Percentiles rank a stretch among this genome's conserved stretches.
These are phyloP conservation scores for Elephantulus edwardii DNA, from an alignment of 2,113 vertebrate genomes.

Conservation along the genomic window DNA sequence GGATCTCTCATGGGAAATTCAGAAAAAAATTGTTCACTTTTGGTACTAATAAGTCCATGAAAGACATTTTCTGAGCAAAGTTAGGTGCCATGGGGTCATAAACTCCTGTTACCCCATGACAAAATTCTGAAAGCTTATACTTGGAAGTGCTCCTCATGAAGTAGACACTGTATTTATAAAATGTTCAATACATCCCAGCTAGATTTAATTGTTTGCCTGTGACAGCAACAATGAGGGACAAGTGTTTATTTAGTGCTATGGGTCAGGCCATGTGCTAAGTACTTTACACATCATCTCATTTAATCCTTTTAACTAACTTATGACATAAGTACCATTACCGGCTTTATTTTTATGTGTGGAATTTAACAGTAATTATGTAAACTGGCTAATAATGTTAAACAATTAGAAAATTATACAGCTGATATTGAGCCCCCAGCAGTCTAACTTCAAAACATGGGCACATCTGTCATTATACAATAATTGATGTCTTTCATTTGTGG, in stretches of 20 bases:
- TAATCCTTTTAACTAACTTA: background rate
- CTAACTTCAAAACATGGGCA: background rate
- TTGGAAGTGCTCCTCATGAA: background rate
- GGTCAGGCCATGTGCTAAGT: background rate
- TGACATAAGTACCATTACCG: background rate
- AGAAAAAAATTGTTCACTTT: conserved; percentile 42
- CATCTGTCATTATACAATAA: background rate
- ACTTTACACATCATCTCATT: background rate
- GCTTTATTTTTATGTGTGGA: background rate
- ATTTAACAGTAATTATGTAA: background rate
- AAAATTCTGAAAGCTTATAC: background rate
- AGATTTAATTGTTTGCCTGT: background rate
- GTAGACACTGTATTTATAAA: background rate
- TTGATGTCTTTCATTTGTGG: background rate
- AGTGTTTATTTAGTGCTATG: background rate
- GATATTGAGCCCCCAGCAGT: background rate
- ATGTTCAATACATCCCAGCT: background rate
- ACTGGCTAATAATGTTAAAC: background rate
- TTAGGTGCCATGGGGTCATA: background rate
- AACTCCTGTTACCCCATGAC: background rate
- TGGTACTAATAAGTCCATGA: background rate
- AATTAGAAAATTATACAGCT: background rate
- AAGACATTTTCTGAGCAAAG: conserved; percentile 52
- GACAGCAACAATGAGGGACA: background rate
- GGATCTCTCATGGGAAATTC: conserved; percentile 46